Evolutionary conservation across 2,113 vertebrate species (phyloP).

Genomic region (Gallinago undulata): DNA sequence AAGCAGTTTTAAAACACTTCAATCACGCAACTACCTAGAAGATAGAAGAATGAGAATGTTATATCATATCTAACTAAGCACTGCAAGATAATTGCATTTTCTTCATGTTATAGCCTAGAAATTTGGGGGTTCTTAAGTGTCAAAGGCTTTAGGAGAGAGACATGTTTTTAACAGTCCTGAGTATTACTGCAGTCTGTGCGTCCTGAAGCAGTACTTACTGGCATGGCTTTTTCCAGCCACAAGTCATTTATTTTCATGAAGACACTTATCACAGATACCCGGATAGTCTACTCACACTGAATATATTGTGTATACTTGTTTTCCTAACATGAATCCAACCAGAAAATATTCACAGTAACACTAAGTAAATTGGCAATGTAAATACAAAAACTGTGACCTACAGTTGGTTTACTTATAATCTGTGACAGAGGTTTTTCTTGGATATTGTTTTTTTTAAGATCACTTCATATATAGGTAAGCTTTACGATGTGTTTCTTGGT

Average conservation of each 20-base stretch:
- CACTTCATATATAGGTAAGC: not conserved
- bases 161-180: not conserved
- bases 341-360: not conserved
- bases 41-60: not conserved
- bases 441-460: constrained; percentile 4
- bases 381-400: constrained; percentile 29
- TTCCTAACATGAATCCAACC: not conserved
- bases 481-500: not conserved
- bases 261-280: not conserved
- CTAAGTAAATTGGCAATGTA: constrained; percentile 23
- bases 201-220: not conserved
- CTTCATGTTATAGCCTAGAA: not conserved
- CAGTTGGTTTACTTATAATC: constrained; percentile 48
- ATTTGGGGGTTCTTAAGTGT: not conserved
- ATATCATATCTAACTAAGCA: not conserved
- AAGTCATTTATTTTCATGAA: not conserved
- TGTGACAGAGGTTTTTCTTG: constrained; percentile 23
- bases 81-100: not conserved
- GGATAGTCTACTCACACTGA: not conserved
- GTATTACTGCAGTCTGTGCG: not conserved
- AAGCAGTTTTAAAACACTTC: not conserved
- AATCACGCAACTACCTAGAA: not conserved
- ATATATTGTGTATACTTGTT: not conserved
- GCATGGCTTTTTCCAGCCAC: not conserved
- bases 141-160: not conserved